Base-by-base conservation (phyloP, 2,888 invertebrate species). In the Auanema sp. region DNA sequence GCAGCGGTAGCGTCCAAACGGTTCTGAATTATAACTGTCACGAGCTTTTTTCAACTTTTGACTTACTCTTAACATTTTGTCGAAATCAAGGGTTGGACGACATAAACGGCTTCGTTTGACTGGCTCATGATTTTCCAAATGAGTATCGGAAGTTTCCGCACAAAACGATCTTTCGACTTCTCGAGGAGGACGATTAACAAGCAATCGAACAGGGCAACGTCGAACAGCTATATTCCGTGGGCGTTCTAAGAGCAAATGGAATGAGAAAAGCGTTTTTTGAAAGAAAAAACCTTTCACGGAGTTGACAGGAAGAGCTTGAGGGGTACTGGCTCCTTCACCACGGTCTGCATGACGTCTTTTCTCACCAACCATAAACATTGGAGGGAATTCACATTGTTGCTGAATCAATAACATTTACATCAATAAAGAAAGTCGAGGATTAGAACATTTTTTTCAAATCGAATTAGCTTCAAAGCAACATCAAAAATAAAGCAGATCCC, bases 11-110 rank as follows among this genome's bases (percentile, higher is more conserved):
- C 58, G 47, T 58, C 58, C 58, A 58, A 50, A 41, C 58, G 58
- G 50, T 25, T 58, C 58, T 58, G 40, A 47, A 53, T 33, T 23
- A 21, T 33, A n/a, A n/a, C n/a, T n/a, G n/a, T 11, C 18, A 23
- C 52, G 2, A 52, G 14, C 11, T 33, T 14, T 47, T 12, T 50
- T 53, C 33, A n/a, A 1, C 23, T 16, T 23, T 11, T 53, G 3
- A 56, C 23, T 33, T 21, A 72, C 72, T 62, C 68, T 50, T 40
- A 68, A 62, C 74, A 74, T 74, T 58, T 74, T 74, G 53, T 74
- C 71, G 25, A 74, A 69, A 49, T 74, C 74, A 49, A 71, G 58
- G 43, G 66, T 64, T n/a, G 71, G 71, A 14, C 71, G 61, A 50
- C 66, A 64, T 24, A 64, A 60, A n/a, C 70, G 63, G 44, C 58